These are phyloP conservation scores for Drosophila orena DNA, from an alignment of 1,140 invertebrate genomes.

Conservation along the genomic window DNA sequence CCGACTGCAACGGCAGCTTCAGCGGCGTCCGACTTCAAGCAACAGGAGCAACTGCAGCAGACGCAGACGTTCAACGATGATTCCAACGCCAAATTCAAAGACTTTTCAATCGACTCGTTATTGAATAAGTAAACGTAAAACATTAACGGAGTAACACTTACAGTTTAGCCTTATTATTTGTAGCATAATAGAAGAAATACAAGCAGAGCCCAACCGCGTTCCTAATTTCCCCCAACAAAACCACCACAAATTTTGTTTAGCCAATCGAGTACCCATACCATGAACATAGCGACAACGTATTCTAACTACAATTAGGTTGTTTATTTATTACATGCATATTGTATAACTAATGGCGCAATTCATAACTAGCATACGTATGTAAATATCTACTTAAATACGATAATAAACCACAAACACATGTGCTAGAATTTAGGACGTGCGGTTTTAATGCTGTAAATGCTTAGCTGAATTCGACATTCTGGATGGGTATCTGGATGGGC, in stretches of 20 bases:
- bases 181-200: constrained; percentile 62
- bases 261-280: constrained; percentile 56
- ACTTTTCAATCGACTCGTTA: constrained; percentile 84
- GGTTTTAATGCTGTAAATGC: not conserved
- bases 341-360: constrained; percentile 56
- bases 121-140: constrained; percentile 72
- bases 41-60: constrained; percentile 23
- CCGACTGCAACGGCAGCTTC: constrained; percentile 27
- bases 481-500: not conserved
- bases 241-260: constrained; percentile 58
- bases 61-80: constrained; percentile 66
- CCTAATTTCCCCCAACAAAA: constrained; percentile 47
- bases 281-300: constrained; percentile 47
- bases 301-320: constrained; percentile 44
- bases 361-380: constrained; percentile 58
- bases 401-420: constrained; percentile 59
- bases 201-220: constrained; percentile 57
- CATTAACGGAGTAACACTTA: constrained; percentile 29
- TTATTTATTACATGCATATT: constrained; percentile 76
- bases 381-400: constrained; percentile 55
- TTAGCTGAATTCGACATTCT: not conserved
- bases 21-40: constrained; percentile 11
- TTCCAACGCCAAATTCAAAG: constrained; percentile 84
- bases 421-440: constrained; percentile 47
- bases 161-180: constrained; percentile 56